Conservation (phyloP, 2,797 vertebrate genomes). For the Sebastiscus albofasciatus region DNA sequence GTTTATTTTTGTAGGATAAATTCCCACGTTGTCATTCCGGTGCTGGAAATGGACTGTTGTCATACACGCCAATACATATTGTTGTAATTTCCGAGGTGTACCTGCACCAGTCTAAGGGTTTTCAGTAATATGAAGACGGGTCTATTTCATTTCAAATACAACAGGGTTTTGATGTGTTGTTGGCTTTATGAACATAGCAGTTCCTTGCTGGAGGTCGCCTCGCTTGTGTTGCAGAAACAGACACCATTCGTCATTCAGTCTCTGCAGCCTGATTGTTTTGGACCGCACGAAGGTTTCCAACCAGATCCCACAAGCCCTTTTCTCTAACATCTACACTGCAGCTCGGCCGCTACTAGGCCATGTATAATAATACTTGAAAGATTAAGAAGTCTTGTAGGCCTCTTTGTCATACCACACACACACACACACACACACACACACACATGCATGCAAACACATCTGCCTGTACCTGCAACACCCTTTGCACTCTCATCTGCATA, state of each 20-base stretch:
- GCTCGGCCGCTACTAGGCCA: constrained; percentile 31
- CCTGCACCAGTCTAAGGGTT: not conserved
- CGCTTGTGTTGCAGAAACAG: not conserved
- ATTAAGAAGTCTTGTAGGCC: constrained; percentile 81
- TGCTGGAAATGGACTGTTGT: not conserved
- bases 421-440: constrained; percentile 75
- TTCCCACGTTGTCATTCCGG: not conserved
- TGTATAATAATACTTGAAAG: constrained; percentile 61
- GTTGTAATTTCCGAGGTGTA: not conserved
- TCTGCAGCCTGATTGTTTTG: constrained; percentile 12
- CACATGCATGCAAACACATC: constrained; percentile 67
- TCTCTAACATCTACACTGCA: constrained; percentile 23
- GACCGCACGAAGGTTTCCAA: not conserved
- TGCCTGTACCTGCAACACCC: constrained; percentile 72
- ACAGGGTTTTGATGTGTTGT: too few relatives aligned
- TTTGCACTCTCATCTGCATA: constrained; percentile 82
- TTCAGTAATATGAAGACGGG: not conserved
- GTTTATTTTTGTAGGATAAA: not conserved
- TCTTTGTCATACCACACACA: constrained; percentile 71
- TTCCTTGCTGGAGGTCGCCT: not conserved
- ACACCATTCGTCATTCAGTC: constrained; percentile 20
- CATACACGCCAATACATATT: too few relatives aligned
- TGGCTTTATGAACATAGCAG: not conserved
- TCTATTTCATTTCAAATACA: not conserved
- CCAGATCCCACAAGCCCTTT: constrained; percentile 17